Evolutionary conservation across 1,140 invertebrate species (phyloP), one percentile per base, ranked within the genome.

Genomic region (Sarcophaga bullata): DNA sequence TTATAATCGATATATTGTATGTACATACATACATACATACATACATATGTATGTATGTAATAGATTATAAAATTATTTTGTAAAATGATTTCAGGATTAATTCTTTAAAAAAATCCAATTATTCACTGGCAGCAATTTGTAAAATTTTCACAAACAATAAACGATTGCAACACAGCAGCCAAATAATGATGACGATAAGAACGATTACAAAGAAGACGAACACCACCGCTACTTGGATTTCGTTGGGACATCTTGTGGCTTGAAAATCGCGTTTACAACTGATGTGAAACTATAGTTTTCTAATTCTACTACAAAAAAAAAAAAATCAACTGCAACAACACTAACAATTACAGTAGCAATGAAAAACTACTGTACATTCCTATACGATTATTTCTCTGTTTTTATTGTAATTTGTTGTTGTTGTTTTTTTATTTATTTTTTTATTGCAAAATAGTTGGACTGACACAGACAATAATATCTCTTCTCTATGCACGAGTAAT

Each of bases 181-280:
- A 68, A 19, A 68, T 19, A 6, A 52, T 10, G 62, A 68, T 25
- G 62, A 8, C 19, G 62, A 68, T 25, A 0, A 68, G 8, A 19
- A 19, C 54, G 10, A 58, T 13, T 7, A 58, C 54, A 37, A 37
- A 37, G 1, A 37, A 37, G 11, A 58, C 11, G 15, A 37, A 58
- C 11, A 58, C 11, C 2, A 58, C n/a, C n/a, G 54, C 25, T 37
- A 37, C 15, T 58, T 58, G 13, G 25, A 37, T n/a, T 58, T 58
- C 54, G 15, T n/a, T 58, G 10, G 54, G 15, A 68, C 62, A 68
- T 68, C 62, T 68, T 68, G 62, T 68, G 19, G n/a, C 62, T 68
- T 68, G 62, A 68, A 68, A 68, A 68, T 68, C 62, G 62, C 62
- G 62, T 68, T 68, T 68, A 68, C 62, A 68, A 68, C 62, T 68